Base-by-base conservation (phyloP, 2,888 invertebrate genomes). In the Drosophila subsilvestris region DNA sequence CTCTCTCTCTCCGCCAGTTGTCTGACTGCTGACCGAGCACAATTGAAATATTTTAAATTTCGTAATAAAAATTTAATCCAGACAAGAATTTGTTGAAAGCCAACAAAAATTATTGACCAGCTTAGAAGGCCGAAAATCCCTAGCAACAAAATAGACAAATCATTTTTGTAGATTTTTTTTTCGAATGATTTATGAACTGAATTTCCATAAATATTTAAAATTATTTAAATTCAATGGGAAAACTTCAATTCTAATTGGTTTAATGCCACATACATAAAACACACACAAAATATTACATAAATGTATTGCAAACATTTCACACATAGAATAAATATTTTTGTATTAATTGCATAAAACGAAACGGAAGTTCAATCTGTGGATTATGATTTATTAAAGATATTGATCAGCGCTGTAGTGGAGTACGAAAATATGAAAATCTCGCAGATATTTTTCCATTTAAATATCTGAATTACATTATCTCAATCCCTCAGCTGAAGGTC, bases 21-120 rank as follows among this genome's bases (percentile, higher is more conserved):
- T 22, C 54, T 48, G 63, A 65, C 70, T 78, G 87, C 85, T 79
- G 85, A 81, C 77, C 82, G 57, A 50, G 82, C 85, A 75, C 62
- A 74, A 55, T 66, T 49, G 48, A 66, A 49, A 66, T 66, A 32
- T 66, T 66, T 66, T 49, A 66, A 66, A 66, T 66, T 66, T 49
- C 29, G 20, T 43, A 27, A 27, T 25, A 54, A 54, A 55, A 66
- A 54, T 66, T 54, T 32, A 54, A 48, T 29, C 37, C 18, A 5
- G 2, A 29, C 47, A 14, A 3, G 5, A 18, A 37, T 25, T 14
- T n/a, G 29, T 5, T 12, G 37, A 37, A 37, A 37, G 37, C 37
- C 10, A 5, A 57, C 3, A 25, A 9, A 37, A 57, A 32, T 14
- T 14, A 37, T 37, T 37, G 37, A 37, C 37, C n/a, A n/a, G 37